Base-by-base conservation (phyloP, 1,140 invertebrate genomes). In the Vanessa tameamea region DNA sequence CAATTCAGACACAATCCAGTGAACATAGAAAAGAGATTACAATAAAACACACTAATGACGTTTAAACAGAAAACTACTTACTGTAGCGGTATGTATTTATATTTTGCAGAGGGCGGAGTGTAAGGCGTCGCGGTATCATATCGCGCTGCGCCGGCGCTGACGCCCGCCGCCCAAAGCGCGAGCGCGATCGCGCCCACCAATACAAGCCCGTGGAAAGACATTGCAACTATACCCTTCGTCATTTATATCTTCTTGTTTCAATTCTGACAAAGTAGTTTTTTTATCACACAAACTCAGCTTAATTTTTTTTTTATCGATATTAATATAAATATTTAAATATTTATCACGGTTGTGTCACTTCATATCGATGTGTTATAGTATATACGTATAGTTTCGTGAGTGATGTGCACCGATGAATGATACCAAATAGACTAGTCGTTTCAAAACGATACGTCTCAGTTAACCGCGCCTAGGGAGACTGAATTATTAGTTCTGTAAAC, bases 101-200 rank as follows among this genome's bases (percentile, higher is more conserved):
- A 84, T 64, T 83, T 88, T 14, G 64, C 76, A 55, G 86, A 85
- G 37, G 83, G 84, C 74, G 88, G 87, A 20, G 88, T 78, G 70
- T 91, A 75, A 8, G 90, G 90, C 48, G 90, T 92, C 50, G 88
- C 90, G 1, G 88, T 84, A 72, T 89, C 88, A 76, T 91, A 91
- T 37, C 84, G 80, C 57, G 81, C 76, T 9, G 82, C 84, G 37
- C 70, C 75, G 20, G 83, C 89, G 63, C 67, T 75, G 12, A 81
- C 89, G 65, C 83, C 87, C 47, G 78, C 80, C 77, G 85, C 85
- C 88, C 88, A 88, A n/a, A 87, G 72, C 71, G 82, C 85, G 48
- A 88, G 78, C 15, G 84, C 85, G 1, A 87, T 69, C 55, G 79
- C 83, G 13, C 65, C 79, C 47, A 74, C 73, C 82, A 83, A 81